These are phyloP conservation scores for Siniperca undulata DNA, from an alignment of 2,797 vertebrate species.

Conservation along the genomic window DNA sequence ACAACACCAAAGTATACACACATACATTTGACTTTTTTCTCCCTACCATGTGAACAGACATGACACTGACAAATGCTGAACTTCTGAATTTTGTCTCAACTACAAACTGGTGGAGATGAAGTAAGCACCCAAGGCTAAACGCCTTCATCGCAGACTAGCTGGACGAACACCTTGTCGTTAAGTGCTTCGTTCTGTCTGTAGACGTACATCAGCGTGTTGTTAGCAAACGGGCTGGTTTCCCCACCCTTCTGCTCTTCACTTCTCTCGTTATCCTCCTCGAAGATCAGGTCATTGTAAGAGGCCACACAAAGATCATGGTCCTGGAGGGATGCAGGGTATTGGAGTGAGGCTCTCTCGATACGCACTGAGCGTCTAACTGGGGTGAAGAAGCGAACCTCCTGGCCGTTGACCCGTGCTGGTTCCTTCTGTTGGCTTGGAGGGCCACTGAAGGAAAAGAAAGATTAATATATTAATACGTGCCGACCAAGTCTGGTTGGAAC, in stretches of 20 bases:
- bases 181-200: conserved; percentile 86
- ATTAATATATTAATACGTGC: no score
- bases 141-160: conserved; percentile 62
- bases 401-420: conserved; percentile 68
- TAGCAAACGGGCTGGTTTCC: background rate
- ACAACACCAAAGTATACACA: background rate
- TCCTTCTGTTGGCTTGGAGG: conserved; percentile 67
- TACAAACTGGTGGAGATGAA: background rate
- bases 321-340: conserved; percentile 86
- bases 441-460: conserved; percentile 54
- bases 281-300: conserved; percentile 86
- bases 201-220: conserved; percentile 72
- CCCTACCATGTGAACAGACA: background rate
- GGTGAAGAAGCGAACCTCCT: conserved; percentile 88
- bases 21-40: background rate
- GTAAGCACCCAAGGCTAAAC: background rate
- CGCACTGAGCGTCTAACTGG: conserved; percentile 91
- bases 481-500: no score
- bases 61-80: background rate
- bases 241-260: conserved; percentile 58
- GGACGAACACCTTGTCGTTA: conserved; percentile 75
- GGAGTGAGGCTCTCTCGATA: conserved; percentile 75
- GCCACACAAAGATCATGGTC: conserved; percentile 90
- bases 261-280: conserved; percentile 65
- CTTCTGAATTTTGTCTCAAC: background rate